Base-by-base conservation (phyloP, 2,888 invertebrate species). In the Eristalis arbustorum region DNA sequence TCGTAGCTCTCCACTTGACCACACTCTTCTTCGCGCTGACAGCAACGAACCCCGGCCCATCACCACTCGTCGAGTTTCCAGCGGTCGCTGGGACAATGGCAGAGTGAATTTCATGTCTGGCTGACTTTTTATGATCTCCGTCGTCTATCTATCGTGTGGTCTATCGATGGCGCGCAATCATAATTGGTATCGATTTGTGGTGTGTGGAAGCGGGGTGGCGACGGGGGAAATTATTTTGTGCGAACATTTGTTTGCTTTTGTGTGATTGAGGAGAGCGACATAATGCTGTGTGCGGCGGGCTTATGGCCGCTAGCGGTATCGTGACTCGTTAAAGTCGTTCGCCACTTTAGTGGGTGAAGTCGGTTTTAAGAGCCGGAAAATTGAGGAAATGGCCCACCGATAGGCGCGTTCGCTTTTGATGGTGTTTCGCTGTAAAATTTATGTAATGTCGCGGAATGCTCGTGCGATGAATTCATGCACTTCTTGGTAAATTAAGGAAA, bases 161-260 rank as follows among this genome's bases (percentile, higher is more conserved):
- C 74, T 78, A 71, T 78, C 74, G 74, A 78, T 71, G 74, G 82
- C 49, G 73, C 61, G 31, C 81, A 85, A 77, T 81, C 82, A 79
- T 83, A 87, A 87, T 87, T 87, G 87, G 82, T 63, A 75, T 79
- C 78, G 77, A 81, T 82, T 81, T 81, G 59, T 73, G 49, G 73
- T 62, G 25, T 59, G 10, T 49, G 66, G 11, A 61, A 61, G 59
- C 42, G 37, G 57, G 13, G 42, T 11, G 49, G 64, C 61, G 18
- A 10, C 67, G 18, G 13, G 57, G 23, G 40, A 76, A 34, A 76
- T 61, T 77, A 77, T 77, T 80, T 78, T 63, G 49, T 81, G 81
- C 80, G 68, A 73, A 81, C 61, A 82, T 82, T 82, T 82, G 78
- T 72, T 78, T 62, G 74, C 63, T 57, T 75, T 79, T 75, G 42